Percentiles rank a stretch among this genome's conserved stretches.
Conservation (phyloP, 2,888 invertebrate genomes). For the Leucophenga montana region DNA sequence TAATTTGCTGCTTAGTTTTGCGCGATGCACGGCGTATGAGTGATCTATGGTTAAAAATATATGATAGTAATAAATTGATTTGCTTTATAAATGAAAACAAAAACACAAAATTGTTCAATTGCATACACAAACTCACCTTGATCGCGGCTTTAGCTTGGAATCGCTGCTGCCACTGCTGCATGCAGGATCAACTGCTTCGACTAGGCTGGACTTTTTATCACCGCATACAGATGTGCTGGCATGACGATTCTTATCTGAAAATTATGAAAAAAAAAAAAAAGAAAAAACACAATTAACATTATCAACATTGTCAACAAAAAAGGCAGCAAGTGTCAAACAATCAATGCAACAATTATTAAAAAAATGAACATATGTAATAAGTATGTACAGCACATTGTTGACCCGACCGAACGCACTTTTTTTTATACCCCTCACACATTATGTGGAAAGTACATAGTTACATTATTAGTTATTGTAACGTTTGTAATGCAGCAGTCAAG, state of each 20-base stretch:
- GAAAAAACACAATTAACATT: background rate
- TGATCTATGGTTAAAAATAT: constrained; percentile 74
- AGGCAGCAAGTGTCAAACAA: no score
- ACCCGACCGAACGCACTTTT: no score
- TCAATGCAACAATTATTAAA: no score
- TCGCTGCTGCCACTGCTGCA: constrained; percentile 69
- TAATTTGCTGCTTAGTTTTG: constrained; percentile 85
- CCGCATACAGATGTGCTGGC: constrained; percentile 70
- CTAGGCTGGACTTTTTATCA: constrained; percentile 67
- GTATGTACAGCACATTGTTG: no score
- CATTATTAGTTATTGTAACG: no score
- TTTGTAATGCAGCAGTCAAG: no score
- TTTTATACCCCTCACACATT: no score
- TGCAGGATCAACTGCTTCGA: constrained; percentile 69
- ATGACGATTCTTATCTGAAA: constrained; percentile 70
- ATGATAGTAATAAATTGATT: constrained; percentile 19
- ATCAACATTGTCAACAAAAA: background rate
- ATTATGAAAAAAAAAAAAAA: background rate
- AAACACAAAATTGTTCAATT: background rate
- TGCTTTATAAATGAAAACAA: background rate
- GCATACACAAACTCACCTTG: constrained; percentile 67
- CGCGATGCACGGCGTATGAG: constrained; percentile 86
- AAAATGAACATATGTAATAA: no score
- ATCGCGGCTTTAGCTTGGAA: constrained; percentile 78
- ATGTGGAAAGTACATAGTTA: no score